phyloP scores from a whole-genome alignment of 2,797 vertebrate species.

The Botia kubotai region DNA sequence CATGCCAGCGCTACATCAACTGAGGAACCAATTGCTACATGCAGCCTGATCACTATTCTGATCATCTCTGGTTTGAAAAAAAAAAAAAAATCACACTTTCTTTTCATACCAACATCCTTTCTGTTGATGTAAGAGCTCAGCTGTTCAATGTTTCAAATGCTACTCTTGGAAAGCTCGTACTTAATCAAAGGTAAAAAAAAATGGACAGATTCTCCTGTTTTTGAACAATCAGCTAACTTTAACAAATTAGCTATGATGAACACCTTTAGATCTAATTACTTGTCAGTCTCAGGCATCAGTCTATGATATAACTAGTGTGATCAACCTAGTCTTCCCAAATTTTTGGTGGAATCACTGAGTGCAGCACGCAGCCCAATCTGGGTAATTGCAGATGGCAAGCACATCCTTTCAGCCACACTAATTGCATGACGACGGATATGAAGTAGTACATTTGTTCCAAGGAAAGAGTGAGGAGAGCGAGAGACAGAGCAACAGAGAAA shows the following conservation, averaged over 20 bases:
- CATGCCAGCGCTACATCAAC: neutral
- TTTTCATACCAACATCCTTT: slow-evolving; percentile 18
- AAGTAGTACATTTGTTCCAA: slow-evolving; percentile 48
- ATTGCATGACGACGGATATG: slow-evolving; percentile 57
- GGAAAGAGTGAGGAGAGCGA: slow-evolving; percentile 46
- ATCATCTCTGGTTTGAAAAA: neutral
- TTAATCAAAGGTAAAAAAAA: slow-evolving; percentile 13
- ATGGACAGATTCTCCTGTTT: slow-evolving; percentile 38
- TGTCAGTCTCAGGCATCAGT: neutral
- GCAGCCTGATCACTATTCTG: slow-evolving; percentile 13
- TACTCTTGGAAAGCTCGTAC: neutral
- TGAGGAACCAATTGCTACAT: neutral
- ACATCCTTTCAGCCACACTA: slow-evolving; percentile 53
- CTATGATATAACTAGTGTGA: neutral
- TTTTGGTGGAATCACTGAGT: slow-evolving; percentile 11
- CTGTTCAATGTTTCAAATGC: neutral
- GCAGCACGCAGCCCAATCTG: slow-evolving; percentile 48
- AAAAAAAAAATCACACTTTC: neutral
- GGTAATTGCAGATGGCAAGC: slow-evolving; percentile 60
- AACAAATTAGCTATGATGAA: slow-evolving; percentile 31
- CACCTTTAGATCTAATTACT: neutral
- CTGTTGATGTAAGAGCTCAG: neutral
- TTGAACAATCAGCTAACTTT: neutral
- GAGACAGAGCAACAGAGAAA: slow-evolving; percentile 38
- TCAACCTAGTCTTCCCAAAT: neutral